Evolutionary conservation across 2,113 vertebrate genomes (phyloP).

Genomic region (Podarcis cretensis): DNA sequence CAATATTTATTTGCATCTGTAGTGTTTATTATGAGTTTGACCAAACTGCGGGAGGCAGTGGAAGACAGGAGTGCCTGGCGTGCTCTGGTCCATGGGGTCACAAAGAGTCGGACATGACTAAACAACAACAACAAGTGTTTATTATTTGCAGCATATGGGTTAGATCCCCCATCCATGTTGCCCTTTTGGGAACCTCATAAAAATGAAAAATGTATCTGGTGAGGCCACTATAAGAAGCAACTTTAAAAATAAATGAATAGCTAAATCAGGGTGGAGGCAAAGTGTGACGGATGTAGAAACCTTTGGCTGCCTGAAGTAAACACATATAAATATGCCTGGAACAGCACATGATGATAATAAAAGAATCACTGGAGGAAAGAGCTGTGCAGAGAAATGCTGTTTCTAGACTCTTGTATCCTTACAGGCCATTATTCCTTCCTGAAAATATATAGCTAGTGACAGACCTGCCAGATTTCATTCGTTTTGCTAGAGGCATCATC

Average conservation of each 20-base stretch:
- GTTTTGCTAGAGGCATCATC: neutral
- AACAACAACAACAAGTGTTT: neutral
- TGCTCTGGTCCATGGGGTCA: too few relatives aligned
- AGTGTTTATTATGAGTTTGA: neutral
- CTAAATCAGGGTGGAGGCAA: neutral
- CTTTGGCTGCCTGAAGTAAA: neutral
- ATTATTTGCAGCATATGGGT: neutral
- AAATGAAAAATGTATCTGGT: neutral
- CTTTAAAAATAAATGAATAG: conserved; percentile 20
- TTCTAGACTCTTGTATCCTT: conserved; percentile 10
- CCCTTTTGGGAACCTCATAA: neutral
- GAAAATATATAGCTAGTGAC: neutral
- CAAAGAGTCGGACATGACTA: too few relatives aligned
- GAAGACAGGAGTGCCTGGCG: too few relatives aligned
- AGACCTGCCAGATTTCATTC: conserved; percentile 23
- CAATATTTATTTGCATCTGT: neutral
- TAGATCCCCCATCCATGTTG: conserved; percentile 8
- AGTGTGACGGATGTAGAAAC: conserved; percentile 15
- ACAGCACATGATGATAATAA: neutral
- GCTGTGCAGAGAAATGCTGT: neutral
- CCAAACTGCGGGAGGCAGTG: too few relatives aligned
- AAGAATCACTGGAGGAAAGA: neutral
- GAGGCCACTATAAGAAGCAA: neutral
- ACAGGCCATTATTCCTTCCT: neutral
- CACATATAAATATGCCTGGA: conserved; percentile 11